A percentile compares a stretch with the other conserved stretches of the same genome.
Evolutionary conservation across 2,797 vertebrate genomes (phyloP).

Genomic region (Sebastes trivittatus): DNA sequence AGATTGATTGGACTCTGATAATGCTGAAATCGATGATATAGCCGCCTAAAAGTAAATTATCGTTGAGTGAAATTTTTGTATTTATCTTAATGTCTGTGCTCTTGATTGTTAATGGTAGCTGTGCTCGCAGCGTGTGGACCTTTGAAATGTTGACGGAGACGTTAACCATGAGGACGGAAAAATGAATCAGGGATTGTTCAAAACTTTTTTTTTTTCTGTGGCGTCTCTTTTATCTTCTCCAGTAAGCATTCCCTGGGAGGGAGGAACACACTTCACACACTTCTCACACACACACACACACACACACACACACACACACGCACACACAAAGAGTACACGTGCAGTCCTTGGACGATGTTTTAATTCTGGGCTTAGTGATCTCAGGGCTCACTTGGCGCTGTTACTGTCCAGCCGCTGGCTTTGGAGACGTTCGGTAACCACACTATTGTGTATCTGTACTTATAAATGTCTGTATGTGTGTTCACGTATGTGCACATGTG

Average conservation of each 20-base stretch:
- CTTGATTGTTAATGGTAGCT: constrained; percentile 60
- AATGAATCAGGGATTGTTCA: constrained; percentile 23
- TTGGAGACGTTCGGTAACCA: constrained; percentile 11
- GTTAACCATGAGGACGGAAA: constrained; percentile 35
- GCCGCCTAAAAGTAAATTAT: constrained; percentile 83
- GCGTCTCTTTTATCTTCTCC: constrained; percentile 47
- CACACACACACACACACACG: background rate
- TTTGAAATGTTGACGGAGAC: constrained; percentile 59
- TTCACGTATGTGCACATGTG: background rate
- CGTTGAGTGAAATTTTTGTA: constrained; percentile 74
- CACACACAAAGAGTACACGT: background rate
- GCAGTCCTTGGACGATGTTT: constrained; percentile 11
- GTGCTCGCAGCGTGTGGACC: constrained; percentile 30
- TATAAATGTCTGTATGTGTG: background rate
- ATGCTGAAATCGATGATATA: constrained; percentile 83
- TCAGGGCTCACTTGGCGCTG: constrained; percentile 34
- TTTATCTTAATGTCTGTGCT: constrained; percentile 79
- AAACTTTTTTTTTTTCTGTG: constrained; percentile 44
- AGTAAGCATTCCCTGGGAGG: constrained; percentile 10
- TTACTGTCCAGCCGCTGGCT: constrained; percentile 36
- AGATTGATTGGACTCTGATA: constrained; percentile 83
- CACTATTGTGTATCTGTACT: background rate
- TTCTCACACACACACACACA: background rate
- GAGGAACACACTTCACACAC: background rate
- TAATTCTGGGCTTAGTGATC: constrained; percentile 28